phyloP scores from a whole-genome alignment of 2,797 vertebrate genomes.

The Crenuchus spilurus region DNA sequence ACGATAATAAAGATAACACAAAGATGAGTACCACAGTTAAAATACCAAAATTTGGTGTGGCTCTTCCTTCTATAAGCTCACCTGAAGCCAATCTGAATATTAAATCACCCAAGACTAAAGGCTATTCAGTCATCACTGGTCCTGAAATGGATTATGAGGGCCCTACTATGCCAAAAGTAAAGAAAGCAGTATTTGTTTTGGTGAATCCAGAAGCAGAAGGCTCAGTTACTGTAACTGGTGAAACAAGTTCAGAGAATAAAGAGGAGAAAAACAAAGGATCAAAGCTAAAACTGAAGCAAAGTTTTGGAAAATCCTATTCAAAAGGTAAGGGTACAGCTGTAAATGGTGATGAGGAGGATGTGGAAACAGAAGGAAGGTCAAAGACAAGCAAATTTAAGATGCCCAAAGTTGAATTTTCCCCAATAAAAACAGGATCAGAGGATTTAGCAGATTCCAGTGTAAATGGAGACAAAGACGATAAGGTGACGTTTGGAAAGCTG shows the following conservation, averaged over 20 bases:
- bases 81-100: conserved; percentile 65
- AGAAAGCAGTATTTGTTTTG: conserved; percentile 77
- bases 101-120: conserved; percentile 40
- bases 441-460: conserved; percentile 58
- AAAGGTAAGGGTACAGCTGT: conserved; percentile 62
- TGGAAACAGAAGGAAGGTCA: conserved; percentile 57
- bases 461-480: conserved; percentile 66
- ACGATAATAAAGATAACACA: conserved; percentile 37
- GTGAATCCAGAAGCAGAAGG: conserved; percentile 69
- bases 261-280: conserved; percentile 64
- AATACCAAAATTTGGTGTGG: conserved; percentile 80
- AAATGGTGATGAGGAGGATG: conserved; percentile 49
- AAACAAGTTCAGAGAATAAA: conserved; percentile 48
- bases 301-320: conserved; percentile 67
- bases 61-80: conserved; percentile 69
- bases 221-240: conserved; percentile 36
- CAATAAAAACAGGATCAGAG: conserved; percentile 59
- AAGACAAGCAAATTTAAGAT: conserved; percentile 69
- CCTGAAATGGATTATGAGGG: conserved; percentile 70
- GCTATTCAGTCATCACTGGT: conserved; percentile 41
- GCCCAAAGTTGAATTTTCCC: conserved; percentile 76
- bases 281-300: conserved; percentile 72
- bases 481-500: conserved; percentile 70
- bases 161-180: conserved; percentile 75
- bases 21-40: conserved; percentile 75